Conservation (phyloP, 2,888 invertebrate genomes). For the Diaprepes abbreviatus region DNA sequence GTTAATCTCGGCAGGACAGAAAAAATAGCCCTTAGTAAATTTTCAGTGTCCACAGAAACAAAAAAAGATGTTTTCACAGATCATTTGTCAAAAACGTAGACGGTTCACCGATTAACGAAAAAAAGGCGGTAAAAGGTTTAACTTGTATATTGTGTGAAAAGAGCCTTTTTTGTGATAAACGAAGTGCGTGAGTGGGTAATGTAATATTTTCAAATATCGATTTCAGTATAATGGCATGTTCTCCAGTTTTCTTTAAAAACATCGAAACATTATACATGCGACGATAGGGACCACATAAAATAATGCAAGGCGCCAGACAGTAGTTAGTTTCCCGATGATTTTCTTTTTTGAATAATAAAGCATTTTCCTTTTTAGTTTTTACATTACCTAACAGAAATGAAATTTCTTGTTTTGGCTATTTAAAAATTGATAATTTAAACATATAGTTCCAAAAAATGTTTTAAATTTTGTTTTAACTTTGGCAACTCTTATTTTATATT, state of each 20-base stretch:
- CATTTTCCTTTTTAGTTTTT: too few relatives aligned
- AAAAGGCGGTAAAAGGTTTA: constrained; percentile 4
- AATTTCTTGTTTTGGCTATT: too few relatives aligned
- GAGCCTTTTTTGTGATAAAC: not conserved
- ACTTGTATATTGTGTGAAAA: not conserved
- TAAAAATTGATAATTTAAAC: too few relatives aligned
- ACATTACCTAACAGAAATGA: too few relatives aligned
- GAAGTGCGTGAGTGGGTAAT: not conserved
- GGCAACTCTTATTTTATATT: too few relatives aligned
- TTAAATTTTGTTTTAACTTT: too few relatives aligned
- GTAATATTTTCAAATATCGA: not conserved
- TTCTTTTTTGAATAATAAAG: too few relatives aligned
- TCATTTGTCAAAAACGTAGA: constrained; percentile 8
- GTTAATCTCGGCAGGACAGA: not conserved
- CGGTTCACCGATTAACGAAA: not conserved
- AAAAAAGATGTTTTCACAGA: constrained; percentile 7
- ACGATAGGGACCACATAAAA: too few relatives aligned
- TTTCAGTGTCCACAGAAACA: not conserved
- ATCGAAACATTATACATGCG: too few relatives aligned
- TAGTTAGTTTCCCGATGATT: too few relatives aligned
- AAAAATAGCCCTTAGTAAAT: not conserved
- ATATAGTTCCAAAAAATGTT: too few relatives aligned
- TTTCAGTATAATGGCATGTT: not conserved
- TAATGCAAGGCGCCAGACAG: too few relatives aligned
- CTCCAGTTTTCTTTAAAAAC: not conserved